Evolutionary conservation across 2,797 vertebrate species (phyloP), one percentile per base, ranked within the genome.

Genomic region (Menidia menidia): DNA sequence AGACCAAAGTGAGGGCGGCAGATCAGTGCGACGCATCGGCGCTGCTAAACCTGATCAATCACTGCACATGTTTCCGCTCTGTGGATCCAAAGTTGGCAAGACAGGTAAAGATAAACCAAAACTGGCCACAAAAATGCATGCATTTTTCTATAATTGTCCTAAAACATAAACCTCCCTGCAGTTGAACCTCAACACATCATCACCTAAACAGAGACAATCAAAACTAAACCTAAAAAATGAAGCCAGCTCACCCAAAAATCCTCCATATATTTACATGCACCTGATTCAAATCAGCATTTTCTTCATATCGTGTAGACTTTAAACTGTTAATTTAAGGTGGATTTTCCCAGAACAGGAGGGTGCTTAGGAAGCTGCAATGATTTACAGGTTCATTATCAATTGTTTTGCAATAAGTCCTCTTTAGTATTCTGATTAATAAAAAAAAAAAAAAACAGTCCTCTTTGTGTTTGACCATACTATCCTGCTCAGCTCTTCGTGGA

Each of bases 41-140:
- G 31, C 88, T 95, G 39, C 92, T 97, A 64, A 95, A 93, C 84
- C 90, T 95, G 63, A 93, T 96, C 74, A 93, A 89, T 82, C 90
- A 85, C 77, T 94, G 94, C 0, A 68, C 86, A 64, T 86, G 82
- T 68, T 96, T 97, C 77, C 39, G 62, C 16, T 78, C 47, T 44
- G 77, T 91, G 53, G 79, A 94, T 57, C 77, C 82, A 30, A 88
- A 78, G 25, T 74, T 81, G 60, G 89, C 94, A 71, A 90, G 77
- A 86, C 93, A 94, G 92, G 92, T 95, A 90, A 89, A 33, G 19
- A 7, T 7, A 15, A 8, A n/a, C 2, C 13, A 19, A 32, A 11
- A 6, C 3, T 25, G 0, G 35, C 10, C 35, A 39, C 6, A 39
- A 10, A 7, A 32, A 32, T 6, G 1, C 30, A 15, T 15, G 3